Evolutionary conservation across 2,113 vertebrate genomes (phyloP).

Genomic region (Hiodon tergisus): DNA sequence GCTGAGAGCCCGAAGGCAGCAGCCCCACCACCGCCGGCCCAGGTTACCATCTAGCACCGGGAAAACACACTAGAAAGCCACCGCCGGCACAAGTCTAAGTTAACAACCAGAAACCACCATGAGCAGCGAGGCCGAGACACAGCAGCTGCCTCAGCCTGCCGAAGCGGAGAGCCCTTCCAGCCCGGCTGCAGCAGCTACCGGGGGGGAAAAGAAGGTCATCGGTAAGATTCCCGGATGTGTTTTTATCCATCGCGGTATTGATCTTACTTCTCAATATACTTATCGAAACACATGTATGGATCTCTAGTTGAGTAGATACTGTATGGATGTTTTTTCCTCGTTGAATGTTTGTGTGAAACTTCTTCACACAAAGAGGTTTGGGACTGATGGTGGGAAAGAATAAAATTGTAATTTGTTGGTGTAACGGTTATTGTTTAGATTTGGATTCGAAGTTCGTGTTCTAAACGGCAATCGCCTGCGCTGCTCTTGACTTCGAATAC

Average conservation of each 20-base stretch:
- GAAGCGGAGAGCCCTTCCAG: slow-evolving; percentile 72
- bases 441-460: background rate
- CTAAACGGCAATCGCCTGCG: background rate
- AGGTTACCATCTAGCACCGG: slow-evolving; percentile 96
- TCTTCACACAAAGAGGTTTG: background rate
- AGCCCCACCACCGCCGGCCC: slow-evolving; percentile 95
- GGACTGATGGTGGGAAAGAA: background rate
- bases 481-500: background rate
- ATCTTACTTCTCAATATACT: background rate
- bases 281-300: background rate
- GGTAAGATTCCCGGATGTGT: slow-evolving; percentile 60
- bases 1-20: slow-evolving; percentile 94
- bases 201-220: slow-evolving; percentile 95
- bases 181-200: slow-evolving; percentile 79
- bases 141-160: slow-evolving; percentile 68
- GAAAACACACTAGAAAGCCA: slow-evolving; percentile 84
- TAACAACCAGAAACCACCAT: slow-evolving; percentile 76
- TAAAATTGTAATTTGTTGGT: background rate
- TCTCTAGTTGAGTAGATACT: background rate
- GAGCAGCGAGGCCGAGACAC: slow-evolving; percentile 83
- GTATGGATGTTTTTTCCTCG: background rate
- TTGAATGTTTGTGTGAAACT: no score
- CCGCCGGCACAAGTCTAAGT: slow-evolving; percentile 78
- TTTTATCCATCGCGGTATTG: background rate
- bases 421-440: background rate